A percentile compares a stretch with the other conserved stretches of the same genome.
These are phyloP conservation scores for Syrrhaptes paradoxus DNA, from an alignment of 2,113 vertebrate species.

Conservation along the genomic window DNA sequence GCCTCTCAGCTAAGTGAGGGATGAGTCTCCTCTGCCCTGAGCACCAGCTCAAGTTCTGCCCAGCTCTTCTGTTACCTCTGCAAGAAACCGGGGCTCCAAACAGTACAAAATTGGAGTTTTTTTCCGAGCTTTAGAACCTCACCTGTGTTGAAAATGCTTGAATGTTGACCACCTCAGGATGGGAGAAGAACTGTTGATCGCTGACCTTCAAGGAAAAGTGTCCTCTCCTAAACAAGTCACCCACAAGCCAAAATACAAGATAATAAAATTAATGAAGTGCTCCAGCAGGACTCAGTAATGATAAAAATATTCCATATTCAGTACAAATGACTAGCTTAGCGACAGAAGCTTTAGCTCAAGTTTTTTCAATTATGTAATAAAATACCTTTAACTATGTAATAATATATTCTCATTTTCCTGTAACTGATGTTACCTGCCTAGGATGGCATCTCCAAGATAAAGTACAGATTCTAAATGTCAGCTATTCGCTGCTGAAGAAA, in stretches of 20 bases:
- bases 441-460: not conserved
- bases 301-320: not conserved
- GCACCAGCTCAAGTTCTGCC: not conserved
- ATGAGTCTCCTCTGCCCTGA: not conserved
- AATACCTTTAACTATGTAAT: not conserved
- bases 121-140: not conserved
- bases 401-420: not conserved
- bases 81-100: not conserved
- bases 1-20: not conserved
- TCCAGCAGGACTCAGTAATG: not conserved
- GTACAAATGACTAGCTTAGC: not conserved
- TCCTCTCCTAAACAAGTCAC: conserved; percentile 77
- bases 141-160: conserved; percentile 91
- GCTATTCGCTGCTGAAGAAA: not conserved
- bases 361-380: not conserved
- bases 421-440: not conserved
- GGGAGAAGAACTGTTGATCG: conserved; percentile 82
- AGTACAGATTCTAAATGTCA: not conserved
- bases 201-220: conserved; percentile 83
- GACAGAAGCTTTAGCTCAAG: not conserved
- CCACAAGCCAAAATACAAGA: not conserved
- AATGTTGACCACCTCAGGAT: conserved; percentile 76
- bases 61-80: not conserved
- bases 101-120: not conserved
- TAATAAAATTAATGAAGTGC: not conserved